Conservation (phyloP, 2,888 invertebrate species). For the Dasysyrphus tricinctus region DNA sequence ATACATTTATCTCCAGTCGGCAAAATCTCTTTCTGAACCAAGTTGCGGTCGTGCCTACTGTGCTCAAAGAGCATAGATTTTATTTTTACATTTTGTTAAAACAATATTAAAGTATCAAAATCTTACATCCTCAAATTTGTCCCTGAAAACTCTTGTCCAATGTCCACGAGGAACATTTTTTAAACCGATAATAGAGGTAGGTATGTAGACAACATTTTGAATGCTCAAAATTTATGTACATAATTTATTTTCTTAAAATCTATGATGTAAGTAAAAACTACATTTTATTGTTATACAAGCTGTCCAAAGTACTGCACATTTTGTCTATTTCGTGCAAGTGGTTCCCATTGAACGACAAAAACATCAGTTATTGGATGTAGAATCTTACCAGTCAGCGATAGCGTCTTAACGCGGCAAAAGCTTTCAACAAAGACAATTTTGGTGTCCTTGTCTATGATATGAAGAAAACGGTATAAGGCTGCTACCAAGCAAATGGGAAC, state of each 20-base stretch:
- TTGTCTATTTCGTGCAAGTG: conserved; percentile 84
- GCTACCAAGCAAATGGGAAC: conserved; percentile 94
- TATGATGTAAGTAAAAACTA: background rate
- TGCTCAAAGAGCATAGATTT: no score
- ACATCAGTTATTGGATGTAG: conserved; percentile 92
- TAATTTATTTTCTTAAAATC: background rate
- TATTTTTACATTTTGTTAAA: no score
- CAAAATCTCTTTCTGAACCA: no score
- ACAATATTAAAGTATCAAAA: no score
- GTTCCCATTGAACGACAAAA: conserved; percentile 96
- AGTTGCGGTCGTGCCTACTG: no score
- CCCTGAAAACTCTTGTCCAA: no score
- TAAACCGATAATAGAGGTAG: no score
- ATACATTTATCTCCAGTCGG: no score
- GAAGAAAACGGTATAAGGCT: conserved; percentile 89
- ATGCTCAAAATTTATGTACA: background rate
- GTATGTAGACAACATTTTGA: no score
- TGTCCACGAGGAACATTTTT: no score
- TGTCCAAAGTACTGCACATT: conserved; percentile 91
- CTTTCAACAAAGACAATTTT: conserved; percentile 97
- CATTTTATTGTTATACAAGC: conserved; percentile 84
- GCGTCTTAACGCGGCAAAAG: conserved; percentile 94
- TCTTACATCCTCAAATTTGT: no score
- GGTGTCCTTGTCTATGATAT: conserved; percentile 85
- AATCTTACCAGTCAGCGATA: conserved; percentile 95